These are phyloP conservation scores for Mystacornis crossleyi DNA, from an alignment of 2,113 vertebrate species.

Conservation along the genomic window DNA sequence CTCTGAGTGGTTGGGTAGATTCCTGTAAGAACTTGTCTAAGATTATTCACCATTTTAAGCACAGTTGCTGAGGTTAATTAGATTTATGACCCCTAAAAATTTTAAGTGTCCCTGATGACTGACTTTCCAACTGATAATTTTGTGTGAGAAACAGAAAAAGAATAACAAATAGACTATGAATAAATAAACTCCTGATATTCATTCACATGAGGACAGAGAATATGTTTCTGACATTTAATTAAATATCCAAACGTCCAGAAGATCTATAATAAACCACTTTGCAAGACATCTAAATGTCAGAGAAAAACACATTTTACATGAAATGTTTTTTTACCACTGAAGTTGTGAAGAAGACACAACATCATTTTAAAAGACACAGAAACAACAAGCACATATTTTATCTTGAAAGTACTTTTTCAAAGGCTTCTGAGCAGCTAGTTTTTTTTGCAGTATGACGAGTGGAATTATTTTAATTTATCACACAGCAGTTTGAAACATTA, in stretches of 20 bases:
- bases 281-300: conserved; percentile 73
- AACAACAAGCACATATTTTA: conserved; percentile 67
- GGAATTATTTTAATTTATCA: conserved; percentile 66
- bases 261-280: conserved; percentile 76
- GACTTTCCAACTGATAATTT: conserved; percentile 72
- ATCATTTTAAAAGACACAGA: conserved; percentile 37
- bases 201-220: conserved; percentile 58
- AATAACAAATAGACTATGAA: conserved; percentile 72
- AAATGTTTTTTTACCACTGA: conserved; percentile 10
- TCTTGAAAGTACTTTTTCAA: conserved; percentile 69
- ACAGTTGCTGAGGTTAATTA: conserved; percentile 78
- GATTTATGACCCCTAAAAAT: conserved; percentile 73
- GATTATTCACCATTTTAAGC: conserved; percentile 60
- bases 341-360: conserved; percentile 58
- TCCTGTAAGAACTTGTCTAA: conserved; percentile 41
- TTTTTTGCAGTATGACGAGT: conserved; percentile 19
- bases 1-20: not conserved
- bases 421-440: conserved; percentile 38
- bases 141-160: conserved; percentile 65
- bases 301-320: conserved; percentile 62
- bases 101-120: conserved; percentile 74
- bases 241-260: conserved; percentile 75
- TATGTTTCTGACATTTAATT: conserved; percentile 78
- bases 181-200: conserved; percentile 62
- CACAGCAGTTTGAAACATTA: not conserved